phyloP scores from a whole-genome alignment of 2,888 invertebrate species.

The Leucoma salicis region DNA sequence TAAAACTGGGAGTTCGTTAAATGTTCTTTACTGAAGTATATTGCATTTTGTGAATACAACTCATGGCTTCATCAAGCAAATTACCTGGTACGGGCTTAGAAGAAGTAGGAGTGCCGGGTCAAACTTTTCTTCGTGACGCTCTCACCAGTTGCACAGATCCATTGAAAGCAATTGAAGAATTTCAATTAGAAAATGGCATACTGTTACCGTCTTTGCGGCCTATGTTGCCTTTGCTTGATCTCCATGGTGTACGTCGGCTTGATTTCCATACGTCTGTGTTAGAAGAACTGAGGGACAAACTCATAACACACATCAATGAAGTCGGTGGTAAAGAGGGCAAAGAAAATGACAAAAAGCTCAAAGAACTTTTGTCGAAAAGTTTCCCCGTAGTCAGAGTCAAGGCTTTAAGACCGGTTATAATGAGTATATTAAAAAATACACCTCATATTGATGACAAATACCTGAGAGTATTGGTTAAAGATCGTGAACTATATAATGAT shows the following conservation, averaged over 20 bases:
- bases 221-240: conserved; percentile 96
- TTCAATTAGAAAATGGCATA: conserved; percentile 97
- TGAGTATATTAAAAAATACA: conserved; percentile 96
- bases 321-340: conserved; percentile 87
- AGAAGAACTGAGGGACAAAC: conserved; percentile 86
- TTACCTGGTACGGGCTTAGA: conserved; percentile 86
- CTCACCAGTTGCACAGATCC: conserved; percentile 98
- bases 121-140: conserved; percentile 93
- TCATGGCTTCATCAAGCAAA: conserved; percentile 73
- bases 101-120: conserved; percentile 93
- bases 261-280: conserved; percentile 97
- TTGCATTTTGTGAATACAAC: conserved; percentile 7
- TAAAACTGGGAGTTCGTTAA: no score
- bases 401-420: conserved; percentile 94
- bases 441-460: conserved; percentile 95
- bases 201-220: conserved; percentile 95
- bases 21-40: no score
- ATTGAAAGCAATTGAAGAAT: conserved; percentile 98
- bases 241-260: conserved; percentile 94
- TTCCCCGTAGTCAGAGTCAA: conserved; percentile 97
- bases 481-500: conserved; percentile 94
- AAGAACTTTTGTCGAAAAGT: conserved; percentile 94
- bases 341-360: conserved; percentile 91
- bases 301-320: conserved; percentile 92
- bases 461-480: conserved; percentile 84